Evolutionary conservation across 1,140 invertebrate genomes (phyloP).

Genomic region (Papilio aristodemus): DNA sequence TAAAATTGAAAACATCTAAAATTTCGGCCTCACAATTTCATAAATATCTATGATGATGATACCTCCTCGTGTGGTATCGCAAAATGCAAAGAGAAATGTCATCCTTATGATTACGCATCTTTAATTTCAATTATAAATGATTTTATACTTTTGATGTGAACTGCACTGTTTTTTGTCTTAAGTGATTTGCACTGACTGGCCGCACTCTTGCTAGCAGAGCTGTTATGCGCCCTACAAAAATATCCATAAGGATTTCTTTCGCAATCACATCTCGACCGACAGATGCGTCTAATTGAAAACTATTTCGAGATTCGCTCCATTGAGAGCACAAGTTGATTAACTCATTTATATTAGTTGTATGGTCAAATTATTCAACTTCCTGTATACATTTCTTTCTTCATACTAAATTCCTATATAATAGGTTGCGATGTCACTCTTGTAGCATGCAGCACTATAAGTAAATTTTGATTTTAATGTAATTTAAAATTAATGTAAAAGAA

Average conservation of each 20-base stretch:
- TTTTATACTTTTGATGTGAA: not conserved
- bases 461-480: too few species aligned
- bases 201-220: slow-evolving; percentile 47
- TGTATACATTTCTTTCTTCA: not conserved
- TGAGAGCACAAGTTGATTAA: not conserved
- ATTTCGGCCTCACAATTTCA: too few species aligned
- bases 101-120: too few species aligned
- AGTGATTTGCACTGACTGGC: slow-evolving; percentile 57
- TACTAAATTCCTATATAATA: too few species aligned
- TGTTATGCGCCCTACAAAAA: slow-evolving; percentile 30
- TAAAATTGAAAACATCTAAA: not conserved
- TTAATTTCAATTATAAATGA: too few species aligned
- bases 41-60: too few species aligned
- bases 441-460: too few species aligned
- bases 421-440: too few species aligned
- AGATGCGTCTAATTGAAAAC: slow-evolving; percentile 19
- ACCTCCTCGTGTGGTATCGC: too few species aligned
- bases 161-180: slow-evolving; percentile 52
- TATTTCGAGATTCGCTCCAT: not conserved
- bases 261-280: slow-evolving; percentile 7
- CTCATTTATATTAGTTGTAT: not conserved
- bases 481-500: too few species aligned
- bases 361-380: not conserved
- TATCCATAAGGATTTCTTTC: slow-evolving; percentile 4
- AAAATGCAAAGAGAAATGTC: too few species aligned